Base-by-base conservation (phyloP, 1,140 invertebrate species). In the Homarus americanus region DNA sequence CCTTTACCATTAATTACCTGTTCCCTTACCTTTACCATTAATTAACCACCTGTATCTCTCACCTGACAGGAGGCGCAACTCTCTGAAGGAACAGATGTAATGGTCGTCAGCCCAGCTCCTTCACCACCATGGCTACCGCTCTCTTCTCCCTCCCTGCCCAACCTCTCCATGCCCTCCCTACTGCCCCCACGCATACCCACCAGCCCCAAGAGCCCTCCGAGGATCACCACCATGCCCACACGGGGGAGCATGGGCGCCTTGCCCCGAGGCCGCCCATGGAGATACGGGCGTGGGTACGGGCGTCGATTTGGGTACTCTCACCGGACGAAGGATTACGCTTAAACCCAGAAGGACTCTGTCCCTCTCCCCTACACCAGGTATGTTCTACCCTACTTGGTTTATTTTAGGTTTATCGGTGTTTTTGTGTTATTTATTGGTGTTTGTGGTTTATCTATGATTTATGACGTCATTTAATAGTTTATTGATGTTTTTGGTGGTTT, bases 291-390 rank as follows among this genome's bases (percentile, higher is more conserved):
- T 49, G 75, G 89, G 85, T 32, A 75, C 82, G 28, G 92, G 92
- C 44, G 90, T 92, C 63, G 92, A 91, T 34, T 38, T 92, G 82
- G 92, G 89, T 28, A 92, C 92, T 10, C 91, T 92, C 32, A 91
- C 91, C 24, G 87, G 92, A 49, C 63, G 91, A 7, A 78, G 92
- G 84, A 91, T 92, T 38, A 92, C 92, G 9, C 86, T 92, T 10
- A 92, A 92, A 58, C 92, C 92, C 3, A 83, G 92, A 3, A 76
- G 92, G 44, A 92, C 92, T 10, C 86, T 92, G 28, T 92, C 92
- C 9, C 90, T 92, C 53, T 92, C 92, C 4, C 92, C 92, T 20
- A 92, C 90, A 41, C 92, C 92, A 86, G 92, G 92, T 92, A 58
- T 69, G 41, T 82, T n/a, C n/a, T n/a, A n/a, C n/a, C n/a, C n/a